Conservation (phyloP, 2,888 invertebrate species). For the Loripinus fragilis region DNA sequence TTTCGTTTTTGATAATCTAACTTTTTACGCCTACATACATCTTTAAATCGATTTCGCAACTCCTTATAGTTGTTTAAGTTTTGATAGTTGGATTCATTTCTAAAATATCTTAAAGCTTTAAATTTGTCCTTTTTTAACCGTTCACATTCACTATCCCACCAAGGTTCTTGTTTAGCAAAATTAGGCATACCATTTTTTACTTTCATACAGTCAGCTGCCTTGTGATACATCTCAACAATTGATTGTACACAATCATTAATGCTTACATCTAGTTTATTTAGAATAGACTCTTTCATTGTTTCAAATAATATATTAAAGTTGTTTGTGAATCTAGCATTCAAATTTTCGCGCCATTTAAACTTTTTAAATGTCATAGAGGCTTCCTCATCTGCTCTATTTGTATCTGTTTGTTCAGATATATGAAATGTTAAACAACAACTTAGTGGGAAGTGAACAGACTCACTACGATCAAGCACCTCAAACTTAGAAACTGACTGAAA, state of each 20-base stretch:
- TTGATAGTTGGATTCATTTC: not conserved
- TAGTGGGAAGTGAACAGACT: conserved; percentile 7
- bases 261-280: not conserved
- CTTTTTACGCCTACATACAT: not conserved
- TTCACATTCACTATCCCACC: not conserved
- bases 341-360: not conserved
- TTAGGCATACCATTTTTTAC: not conserved
- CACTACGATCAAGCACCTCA: not conserved
- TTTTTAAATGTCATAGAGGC: not conserved
- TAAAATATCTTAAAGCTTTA: not conserved
- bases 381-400: not conserved
- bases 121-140: not conserved
- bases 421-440: not conserved
- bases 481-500: not conserved
- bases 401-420: not conserved
- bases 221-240: not conserved
- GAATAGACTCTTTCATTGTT: not conserved
- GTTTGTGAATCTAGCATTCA: not conserved
- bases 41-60: not conserved
- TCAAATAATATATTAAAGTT: not conserved
- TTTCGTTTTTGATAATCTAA: not conserved
- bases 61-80: not conserved
- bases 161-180: not conserved
- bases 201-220: conserved; percentile 1
- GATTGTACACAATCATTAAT: conserved; percentile 1